A percentile compares a stretch with the other conserved stretches of the same genome.
Conservation (phyloP, 2,888 invertebrate genomes). For the Gnatocerus cornutus region DNA sequence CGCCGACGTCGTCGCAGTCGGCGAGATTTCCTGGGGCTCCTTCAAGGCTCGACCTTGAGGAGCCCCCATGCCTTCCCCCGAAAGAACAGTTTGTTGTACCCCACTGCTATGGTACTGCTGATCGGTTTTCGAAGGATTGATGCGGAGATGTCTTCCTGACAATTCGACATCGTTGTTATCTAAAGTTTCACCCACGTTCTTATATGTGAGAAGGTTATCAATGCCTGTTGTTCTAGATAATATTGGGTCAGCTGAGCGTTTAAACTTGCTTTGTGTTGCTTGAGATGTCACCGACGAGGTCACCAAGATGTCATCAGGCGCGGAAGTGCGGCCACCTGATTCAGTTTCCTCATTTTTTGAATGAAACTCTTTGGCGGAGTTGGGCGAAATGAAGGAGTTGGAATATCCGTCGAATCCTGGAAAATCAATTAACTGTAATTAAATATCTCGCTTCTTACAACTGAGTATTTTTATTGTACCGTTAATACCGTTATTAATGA, state of each 20-base stretch:
- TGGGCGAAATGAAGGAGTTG: conserved; percentile 82
- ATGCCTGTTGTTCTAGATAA: conserved; percentile 72
- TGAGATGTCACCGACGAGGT: conserved; percentile 54
- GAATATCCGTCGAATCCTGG: conserved; percentile 75
- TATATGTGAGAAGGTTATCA: conserved; percentile 73
- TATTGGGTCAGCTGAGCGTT: conserved; percentile 68
- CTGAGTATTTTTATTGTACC: conserved; percentile 47
- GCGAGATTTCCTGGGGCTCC: conserved; percentile 77
- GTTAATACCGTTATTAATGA: conserved; percentile 56
- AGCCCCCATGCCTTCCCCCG: conserved; percentile 87
- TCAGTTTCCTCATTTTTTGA: conserved; percentile 19
- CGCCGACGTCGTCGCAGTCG: conserved; percentile 69
- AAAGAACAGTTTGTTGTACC: conserved; percentile 69
- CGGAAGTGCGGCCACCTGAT: conserved; percentile 51
- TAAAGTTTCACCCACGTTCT: conserved; percentile 74
- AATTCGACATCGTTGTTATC: conserved; percentile 72
- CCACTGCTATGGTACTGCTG: conserved; percentile 15
- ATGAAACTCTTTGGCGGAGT: conserved; percentile 69
- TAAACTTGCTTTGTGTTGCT: conserved; percentile 48
- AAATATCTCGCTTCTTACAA: conserved; percentile 33
- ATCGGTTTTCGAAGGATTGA: conserved; percentile 75
- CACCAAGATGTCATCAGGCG: conserved; percentile 39
- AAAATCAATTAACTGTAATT: conserved; percentile 46
- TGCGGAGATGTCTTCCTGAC: conserved; percentile 68
- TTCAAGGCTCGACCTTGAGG: conserved; percentile 80